phyloP scores from a whole-genome alignment of 2,113 vertebrate species.

The Dasyurus viverrinus region DNA sequence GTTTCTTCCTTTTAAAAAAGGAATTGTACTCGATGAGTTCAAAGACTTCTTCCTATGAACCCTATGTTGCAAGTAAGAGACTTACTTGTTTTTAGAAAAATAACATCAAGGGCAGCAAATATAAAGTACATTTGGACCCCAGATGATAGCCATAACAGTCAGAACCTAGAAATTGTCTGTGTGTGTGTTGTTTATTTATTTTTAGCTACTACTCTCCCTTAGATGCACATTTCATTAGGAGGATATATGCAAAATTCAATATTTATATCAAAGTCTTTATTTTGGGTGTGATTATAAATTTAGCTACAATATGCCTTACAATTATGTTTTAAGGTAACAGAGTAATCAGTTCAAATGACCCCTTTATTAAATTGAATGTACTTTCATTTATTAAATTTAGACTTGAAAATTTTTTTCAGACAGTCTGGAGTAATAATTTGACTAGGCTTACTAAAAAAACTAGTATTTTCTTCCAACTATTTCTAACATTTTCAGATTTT shows the following conservation, averaged over 20 bases:
- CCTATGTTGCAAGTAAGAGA: neutral
- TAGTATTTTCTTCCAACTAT: slow-evolving; percentile 56
- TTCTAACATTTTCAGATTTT: slow-evolving; percentile 40
- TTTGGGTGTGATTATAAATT: neutral
- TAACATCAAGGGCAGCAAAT: slow-evolving; percentile 10
- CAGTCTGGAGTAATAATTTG: neutral
- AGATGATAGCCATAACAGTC: neutral
- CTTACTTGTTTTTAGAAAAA: slow-evolving; percentile 9
- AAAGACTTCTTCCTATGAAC: neutral
- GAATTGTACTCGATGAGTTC: neutral
- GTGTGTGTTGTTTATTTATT: too few relatives aligned
- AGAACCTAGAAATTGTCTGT: neutral
- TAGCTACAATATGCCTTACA: neutral
- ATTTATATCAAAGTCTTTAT: neutral
- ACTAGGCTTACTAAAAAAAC: slow-evolving; percentile 53
- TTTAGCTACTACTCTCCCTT: neutral
- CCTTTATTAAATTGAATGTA: slow-evolving; percentile 53
- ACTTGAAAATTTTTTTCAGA: slow-evolving; percentile 40
- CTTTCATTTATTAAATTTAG: slow-evolving; percentile 53
- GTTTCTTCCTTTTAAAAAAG: neutral
- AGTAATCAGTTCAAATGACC: neutral
- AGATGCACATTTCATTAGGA: neutral
- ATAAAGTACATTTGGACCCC: neutral
- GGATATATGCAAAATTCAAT: neutral
- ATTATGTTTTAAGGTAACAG: neutral